Evolutionary conservation across 2,113 vertebrate genomes (phyloP), one percentile per base, ranked within the genome.

Genomic region (Romanogobio albipinnatus): DNA sequence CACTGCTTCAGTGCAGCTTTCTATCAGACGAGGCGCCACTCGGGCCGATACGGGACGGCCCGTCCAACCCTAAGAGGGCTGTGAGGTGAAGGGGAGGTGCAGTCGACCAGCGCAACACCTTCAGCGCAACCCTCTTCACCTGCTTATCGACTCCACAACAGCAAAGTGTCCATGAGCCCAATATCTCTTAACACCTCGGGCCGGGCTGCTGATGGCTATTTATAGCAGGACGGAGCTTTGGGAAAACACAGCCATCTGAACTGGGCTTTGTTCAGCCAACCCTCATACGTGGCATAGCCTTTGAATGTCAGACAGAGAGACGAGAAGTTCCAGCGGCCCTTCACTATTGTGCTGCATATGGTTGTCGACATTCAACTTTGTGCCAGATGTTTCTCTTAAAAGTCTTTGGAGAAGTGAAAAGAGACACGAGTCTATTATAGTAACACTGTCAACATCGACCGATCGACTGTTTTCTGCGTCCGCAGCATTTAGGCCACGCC

Each of bases 121-220:
- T 86, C 66, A n/a, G 33, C 29, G 47, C 19, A 62, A 91, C 90
- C 91, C 93, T 91, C 88, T 91, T 91, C 91, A 91, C 91, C 90
- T 88, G 59, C 91, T 92, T 90, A 92, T 93, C 92, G 66, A 76
- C 84, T 56, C 76, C 88, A 92, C 92, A 91, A 88, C 90, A 90
- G 90, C 89, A 77, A 88, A 91, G 91, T 91, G 93, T 92, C 90
- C 84, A 13, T 77, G 81, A 86, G 90, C 88, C 86, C 89, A 88
- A 85, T 91, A 75, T 91, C 92, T 88, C 92, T 91, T 87, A 89
- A 88, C 92, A 90, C 89, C 62, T 82, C 33, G 17, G 43, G 78
- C 68, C 80, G 81, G 6, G 84, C 77, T 80, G 83, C 2, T 1
- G 5, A 39, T 1, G 9, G 7, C 0, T 93, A 95, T 93, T 93